Evolutionary conservation across 2,113 vertebrate species (phyloP).

Genomic region (Ochotona princeps): DNA sequence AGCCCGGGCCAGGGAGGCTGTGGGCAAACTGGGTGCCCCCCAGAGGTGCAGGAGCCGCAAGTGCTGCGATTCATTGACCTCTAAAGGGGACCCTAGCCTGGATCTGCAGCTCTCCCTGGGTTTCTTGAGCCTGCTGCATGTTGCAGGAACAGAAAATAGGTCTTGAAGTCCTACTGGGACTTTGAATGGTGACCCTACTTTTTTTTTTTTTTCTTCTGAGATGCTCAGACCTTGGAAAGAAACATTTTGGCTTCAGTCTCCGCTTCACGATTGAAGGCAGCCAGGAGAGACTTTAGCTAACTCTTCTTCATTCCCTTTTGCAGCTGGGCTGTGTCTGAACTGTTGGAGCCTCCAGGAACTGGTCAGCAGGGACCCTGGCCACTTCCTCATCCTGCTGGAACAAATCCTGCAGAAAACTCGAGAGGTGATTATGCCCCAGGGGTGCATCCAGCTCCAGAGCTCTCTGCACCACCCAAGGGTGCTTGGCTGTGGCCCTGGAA

Average conservation of each 20-base stretch:
- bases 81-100: background rate
- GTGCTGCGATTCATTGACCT: background rate
- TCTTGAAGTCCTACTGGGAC: background rate
- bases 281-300: background rate
- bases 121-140: background rate
- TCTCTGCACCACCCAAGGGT: too few relatives aligned
- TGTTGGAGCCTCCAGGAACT: conserved; percentile 98
- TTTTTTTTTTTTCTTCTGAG: background rate
- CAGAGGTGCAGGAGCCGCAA: background rate
- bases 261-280: background rate
- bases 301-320: conserved; percentile 57
- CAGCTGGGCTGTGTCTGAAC: conserved; percentile 95
- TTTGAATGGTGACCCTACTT: background rate
- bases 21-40: background rate
- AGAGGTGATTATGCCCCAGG: conserved; percentile 86
- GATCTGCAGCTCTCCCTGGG: background rate
- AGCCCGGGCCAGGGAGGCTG: too few relatives aligned
- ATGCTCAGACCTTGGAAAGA: background rate
- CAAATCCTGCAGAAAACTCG: conserved; percentile 93
- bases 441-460: too few relatives aligned
- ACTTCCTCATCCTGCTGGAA: conserved; percentile 96
- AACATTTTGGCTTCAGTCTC: background rate
- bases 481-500: too few relatives aligned
- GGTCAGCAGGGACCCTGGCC: conserved; percentile 93
- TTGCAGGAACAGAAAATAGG: background rate